Evolutionary conservation across 2,113 vertebrate species (phyloP).

Genomic region (Siphamia tubifer): DNA sequence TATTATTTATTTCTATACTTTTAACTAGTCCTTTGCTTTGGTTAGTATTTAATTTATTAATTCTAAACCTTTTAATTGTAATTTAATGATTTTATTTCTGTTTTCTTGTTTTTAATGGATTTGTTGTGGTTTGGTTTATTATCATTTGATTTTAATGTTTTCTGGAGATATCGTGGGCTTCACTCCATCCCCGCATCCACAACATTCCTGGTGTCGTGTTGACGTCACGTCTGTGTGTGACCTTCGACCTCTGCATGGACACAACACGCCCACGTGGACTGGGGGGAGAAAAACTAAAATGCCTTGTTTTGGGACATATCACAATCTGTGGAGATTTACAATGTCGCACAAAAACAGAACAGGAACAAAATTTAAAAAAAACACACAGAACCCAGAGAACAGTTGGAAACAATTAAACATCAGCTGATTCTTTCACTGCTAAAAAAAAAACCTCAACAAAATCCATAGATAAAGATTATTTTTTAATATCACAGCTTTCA

Average conservation of each 20-base stretch:
- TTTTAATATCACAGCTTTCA: too few species aligned
- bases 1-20: not conserved
- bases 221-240: constrained; percentile 78
- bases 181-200: constrained; percentile 81
- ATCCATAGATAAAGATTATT: too few species aligned
- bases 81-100: not conserved
- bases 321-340: too few species aligned
- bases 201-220: constrained; percentile 79
- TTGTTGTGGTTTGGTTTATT: not conserved
- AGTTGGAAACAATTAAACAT: too few species aligned
- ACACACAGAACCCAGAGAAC: too few species aligned
- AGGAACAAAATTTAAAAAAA: too few species aligned
- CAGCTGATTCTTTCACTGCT: too few species aligned
- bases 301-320: too few species aligned
- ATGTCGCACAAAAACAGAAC: too few species aligned
- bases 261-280: constrained; percentile 66
- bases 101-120: not conserved
- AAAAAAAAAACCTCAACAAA: too few species aligned
- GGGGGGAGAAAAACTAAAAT: constrained; percentile 54
- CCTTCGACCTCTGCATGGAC: constrained; percentile 78
- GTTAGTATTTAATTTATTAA: not conserved
- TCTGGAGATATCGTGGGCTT: constrained; percentile 67
- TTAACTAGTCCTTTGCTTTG: not conserved
- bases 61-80: not conserved
- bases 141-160: not conserved